These are phyloP conservation scores for Octonoba sinensis DNA, from an alignment of 2,888 invertebrate species.

Conservation along the genomic window DNA sequence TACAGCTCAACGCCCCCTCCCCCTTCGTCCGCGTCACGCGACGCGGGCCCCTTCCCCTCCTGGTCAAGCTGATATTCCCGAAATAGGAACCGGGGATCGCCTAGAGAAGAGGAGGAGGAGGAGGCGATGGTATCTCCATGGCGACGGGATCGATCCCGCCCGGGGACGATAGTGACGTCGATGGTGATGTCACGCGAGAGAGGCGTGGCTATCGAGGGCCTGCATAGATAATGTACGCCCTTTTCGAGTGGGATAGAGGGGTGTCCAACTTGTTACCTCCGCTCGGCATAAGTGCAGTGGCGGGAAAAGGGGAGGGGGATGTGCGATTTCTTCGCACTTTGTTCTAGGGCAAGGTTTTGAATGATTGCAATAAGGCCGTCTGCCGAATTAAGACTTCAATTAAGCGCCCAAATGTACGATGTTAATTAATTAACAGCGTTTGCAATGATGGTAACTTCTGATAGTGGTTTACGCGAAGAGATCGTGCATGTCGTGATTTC, in stretches of 20 bases:
- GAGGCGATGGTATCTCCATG: conserved; percentile 23
- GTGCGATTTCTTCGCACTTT: no score
- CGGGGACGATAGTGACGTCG: conserved; percentile 45
- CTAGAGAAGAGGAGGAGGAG: conserved; percentile 10
- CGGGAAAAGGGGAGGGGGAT: no score
- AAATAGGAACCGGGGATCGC: conserved; percentile 56
- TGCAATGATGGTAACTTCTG: no score
- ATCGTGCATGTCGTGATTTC: no score
- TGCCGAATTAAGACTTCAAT: no score
- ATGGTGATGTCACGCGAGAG: conserved; percentile 22
- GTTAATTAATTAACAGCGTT: no score
- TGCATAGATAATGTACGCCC: no score
- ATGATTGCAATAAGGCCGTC: no score
- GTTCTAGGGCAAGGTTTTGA: no score
- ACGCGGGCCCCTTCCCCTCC: conserved; percentile 15
- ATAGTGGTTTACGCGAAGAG: no score
- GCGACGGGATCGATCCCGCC: conserved; percentile 43
- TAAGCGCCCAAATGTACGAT: no score
- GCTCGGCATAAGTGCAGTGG: neutral
- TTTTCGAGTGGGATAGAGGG: conserved; percentile 9
- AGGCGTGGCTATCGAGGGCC: conserved; percentile 14
- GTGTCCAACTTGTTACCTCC: conserved; percentile 51
- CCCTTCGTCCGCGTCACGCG: conserved; percentile 15
- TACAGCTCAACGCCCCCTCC: neutral
- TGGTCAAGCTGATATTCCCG: conserved; percentile 56